phyloP scores from a whole-genome alignment of 2,888 invertebrate species.

The Agrochola circellaris region DNA sequence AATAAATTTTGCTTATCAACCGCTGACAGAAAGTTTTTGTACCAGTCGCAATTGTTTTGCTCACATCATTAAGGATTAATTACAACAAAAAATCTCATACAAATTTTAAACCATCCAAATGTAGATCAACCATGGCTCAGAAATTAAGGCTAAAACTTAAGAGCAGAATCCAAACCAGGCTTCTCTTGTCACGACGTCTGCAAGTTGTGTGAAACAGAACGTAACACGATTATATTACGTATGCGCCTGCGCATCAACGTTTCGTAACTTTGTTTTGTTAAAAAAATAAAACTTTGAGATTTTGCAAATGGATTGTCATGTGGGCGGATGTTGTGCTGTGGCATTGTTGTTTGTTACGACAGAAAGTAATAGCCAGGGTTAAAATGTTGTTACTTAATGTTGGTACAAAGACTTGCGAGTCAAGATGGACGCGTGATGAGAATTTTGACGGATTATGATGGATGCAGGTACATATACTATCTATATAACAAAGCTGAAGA shows the following conservation, averaged over 20 bases:
- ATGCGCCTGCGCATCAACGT: slow-evolving; percentile 57
- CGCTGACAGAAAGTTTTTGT: background rate
- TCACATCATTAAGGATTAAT: fast-evolving
- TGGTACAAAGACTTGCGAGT: background rate
- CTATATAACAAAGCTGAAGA: no score
- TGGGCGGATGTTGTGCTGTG: slow-evolving; percentile 58
- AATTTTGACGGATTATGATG: slow-evolving; percentile 13
- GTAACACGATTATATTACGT: slow-evolving; percentile 68
- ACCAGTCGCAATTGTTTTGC: background rate
- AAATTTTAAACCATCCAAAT: background rate
- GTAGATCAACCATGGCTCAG: slow-evolving; percentile 14
- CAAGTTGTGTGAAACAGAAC: slow-evolving; percentile 71
- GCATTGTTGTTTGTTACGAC: slow-evolving; percentile 62
- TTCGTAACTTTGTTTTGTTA: slow-evolving; percentile 65
- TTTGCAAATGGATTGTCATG: slow-evolving; percentile 66
- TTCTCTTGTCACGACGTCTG: slow-evolving; percentile 55
- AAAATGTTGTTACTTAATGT: slow-evolving; percentile 42
- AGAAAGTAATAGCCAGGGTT: slow-evolving; percentile 54
- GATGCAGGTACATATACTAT: no score
- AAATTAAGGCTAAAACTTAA: slow-evolving; percentile 53
- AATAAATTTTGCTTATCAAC: background rate
- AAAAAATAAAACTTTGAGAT: slow-evolving; percentile 61
- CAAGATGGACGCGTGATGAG: slow-evolving; percentile 1
- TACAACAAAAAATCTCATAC: no score
- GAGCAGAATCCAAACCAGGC: slow-evolving; percentile 30